Base-by-base conservation (phyloP, 2,797 vertebrate species). In the Florisuga fusca region DNA sequence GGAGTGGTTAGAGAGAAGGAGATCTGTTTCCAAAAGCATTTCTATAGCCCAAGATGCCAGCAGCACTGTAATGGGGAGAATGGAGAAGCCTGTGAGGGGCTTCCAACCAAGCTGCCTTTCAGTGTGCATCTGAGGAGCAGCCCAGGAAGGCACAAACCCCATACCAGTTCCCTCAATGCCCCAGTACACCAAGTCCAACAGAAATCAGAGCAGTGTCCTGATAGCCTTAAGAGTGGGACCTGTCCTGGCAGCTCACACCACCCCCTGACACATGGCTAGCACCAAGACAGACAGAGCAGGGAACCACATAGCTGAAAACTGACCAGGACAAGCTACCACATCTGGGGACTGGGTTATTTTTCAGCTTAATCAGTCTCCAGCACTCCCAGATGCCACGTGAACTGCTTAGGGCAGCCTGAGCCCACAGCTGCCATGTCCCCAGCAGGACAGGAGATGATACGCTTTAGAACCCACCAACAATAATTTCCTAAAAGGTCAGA, bases 291-390 rank as follows among this genome's bases (percentile, higher is more conserved):
- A 33, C 27, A 36, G 36, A 36, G 36, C 36, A 25, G 55, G 62
- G 43, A 62, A 19, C 21, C 26, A 16, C 26, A 1, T 1, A 34
- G 38, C 33, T n/a, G 38, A n/a, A 48, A 41, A 48, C 19, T 10
- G 43, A 26, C 14, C 0, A 0, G 36, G 26, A 53, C 33, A 75
- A 34, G 36, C 25, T 43, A 1, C 12, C 4, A 1, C 7, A 18
- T 26, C 29, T 78, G 48, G 18, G 34, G 17, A 38, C 20, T 2
- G 13, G 54, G 25, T 27, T 33, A 10, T 38, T 38, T 8, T 34
- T 21, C 51, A 36, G 26, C 50, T 14, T 27, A 10, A 25, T 21
- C 31, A 20, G 63, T 10, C 18, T 58, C 59, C 18, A 53, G 41
- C 1, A 1, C 46, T 57, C 55, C 50, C 55, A 55, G 3, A 6